Evolutionary conservation across 1,140 invertebrate species (phyloP).

Genomic region (Cecropterus lyciades): DNA sequence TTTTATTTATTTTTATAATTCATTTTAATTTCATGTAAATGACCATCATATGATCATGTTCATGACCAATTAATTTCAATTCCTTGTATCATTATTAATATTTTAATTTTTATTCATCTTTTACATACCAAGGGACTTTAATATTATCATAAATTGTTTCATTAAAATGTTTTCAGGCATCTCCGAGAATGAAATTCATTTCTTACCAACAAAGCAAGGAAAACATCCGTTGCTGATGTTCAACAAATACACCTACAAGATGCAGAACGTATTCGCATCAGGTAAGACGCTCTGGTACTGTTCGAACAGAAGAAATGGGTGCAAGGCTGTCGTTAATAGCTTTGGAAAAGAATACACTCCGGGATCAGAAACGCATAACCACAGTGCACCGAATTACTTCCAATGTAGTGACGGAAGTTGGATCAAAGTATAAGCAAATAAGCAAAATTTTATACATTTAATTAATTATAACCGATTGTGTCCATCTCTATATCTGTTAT

Average conservation of each 20-base stretch:
- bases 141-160: no score
- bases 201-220: conserved; percentile 43
- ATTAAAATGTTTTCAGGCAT: background rate
- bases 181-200: conserved; percentile 2
- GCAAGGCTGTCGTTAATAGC: conserved; percentile 49
- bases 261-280: conserved; percentile 36
- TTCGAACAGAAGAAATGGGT: conserved; percentile 44
- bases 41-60: no score
- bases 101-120: no score
- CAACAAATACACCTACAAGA: conserved; percentile 51
- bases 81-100: no score
- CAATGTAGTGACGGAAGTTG: conserved; percentile 29
- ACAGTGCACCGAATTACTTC: conserved; percentile 17
- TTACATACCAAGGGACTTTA: no score
- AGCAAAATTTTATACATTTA: no score
- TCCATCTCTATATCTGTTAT: background rate
- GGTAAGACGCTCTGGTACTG: conserved; percentile 53
- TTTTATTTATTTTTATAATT: no score
- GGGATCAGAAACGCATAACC: conserved; percentile 16
- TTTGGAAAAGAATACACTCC: conserved; percentile 32
- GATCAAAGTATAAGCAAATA: conserved; percentile 31
- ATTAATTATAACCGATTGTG: no score
- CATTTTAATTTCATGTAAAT: no score
- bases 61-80: no score
- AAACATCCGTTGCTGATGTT: conserved; percentile 52